Base-by-base conservation (phyloP, 2,113 vertebrate species). In the Candoia aspera region DNA sequence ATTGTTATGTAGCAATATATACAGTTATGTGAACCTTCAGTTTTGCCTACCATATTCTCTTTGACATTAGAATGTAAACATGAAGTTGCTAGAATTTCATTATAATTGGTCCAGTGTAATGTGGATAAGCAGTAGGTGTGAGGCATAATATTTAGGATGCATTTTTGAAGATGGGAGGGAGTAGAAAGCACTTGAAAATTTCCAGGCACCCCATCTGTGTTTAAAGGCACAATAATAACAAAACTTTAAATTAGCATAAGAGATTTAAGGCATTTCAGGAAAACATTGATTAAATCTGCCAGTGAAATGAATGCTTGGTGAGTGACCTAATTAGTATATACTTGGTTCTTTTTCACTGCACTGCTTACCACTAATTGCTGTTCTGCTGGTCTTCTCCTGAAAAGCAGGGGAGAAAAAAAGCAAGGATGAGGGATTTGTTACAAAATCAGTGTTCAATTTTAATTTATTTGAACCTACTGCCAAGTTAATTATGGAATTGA, bases 251-350 rank as follows among this genome's bases (percentile, higher is more conserved):
- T 96, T 96, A 97, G 94, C 94, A 88, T 95, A 88, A 94, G 90
- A 95, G 94, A 95, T 97, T 96, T 95, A 96, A 97, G 95, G 92
- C 94, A 90, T 97, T 97, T 97, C 96, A 96, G 97, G 97, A 97
- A 98, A 97, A 95, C 96, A 96, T 97, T 96, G 97, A 98, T 97
- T 96, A 94, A 96, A 92, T 95, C 96, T 96, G 96, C 97, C 96
- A 96, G 94, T 96, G 95, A 96, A 96, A 94, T 95, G 95, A 97
- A 95, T 94, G 89, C 95, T 97, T 97, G 96, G 96, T 68, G 84
- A 97, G 95, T 97, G 97, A 97, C 97, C 97, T 98, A 97, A 98
- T 98, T 98, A 97, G 96, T 94, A 88, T 92, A 92, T 95, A 95
- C 95, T 94, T 96, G 96, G 93, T 96, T 97, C 96, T 96, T 97